phyloP scores from a whole-genome alignment of 1,140 invertebrate species.

The Drosophila paulistorum region DNA sequence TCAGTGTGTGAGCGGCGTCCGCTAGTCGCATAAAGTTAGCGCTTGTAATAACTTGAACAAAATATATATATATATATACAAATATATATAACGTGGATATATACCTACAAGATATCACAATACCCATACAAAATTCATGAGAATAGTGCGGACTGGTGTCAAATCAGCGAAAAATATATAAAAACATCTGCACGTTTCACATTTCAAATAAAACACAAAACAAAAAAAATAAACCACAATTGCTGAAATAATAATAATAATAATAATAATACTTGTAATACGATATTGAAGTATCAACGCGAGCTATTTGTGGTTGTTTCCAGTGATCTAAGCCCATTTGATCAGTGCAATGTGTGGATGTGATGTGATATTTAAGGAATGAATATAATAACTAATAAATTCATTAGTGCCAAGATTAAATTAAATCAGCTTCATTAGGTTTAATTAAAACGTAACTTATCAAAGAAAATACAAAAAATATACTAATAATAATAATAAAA shows the following conservation, averaged over 20 bases:
- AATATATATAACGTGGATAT: slow-evolving; percentile 29
- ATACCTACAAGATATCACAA: slow-evolving; percentile 27
- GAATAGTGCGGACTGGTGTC: background rate
- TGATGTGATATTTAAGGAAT: slow-evolving; percentile 5
- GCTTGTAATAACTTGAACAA: slow-evolving; percentile 71
- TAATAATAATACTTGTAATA: background rate
- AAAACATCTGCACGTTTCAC: slow-evolving; percentile 12
- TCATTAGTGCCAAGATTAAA: slow-evolving; percentile 78
- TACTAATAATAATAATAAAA: slow-evolving; percentile 15
- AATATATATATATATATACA: slow-evolving; percentile 15
- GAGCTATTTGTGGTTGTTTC: background rate
- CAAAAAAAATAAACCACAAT: slow-evolving; percentile 8
- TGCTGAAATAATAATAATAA: background rate
- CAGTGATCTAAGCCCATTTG: background rate
- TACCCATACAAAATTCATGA: slow-evolving; percentile 19
- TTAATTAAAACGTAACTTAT: slow-evolving; percentile 80
- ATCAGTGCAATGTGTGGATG: background rate
- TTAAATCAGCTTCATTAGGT: slow-evolving; percentile 78
- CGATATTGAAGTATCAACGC: background rate
- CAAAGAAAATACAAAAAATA: slow-evolving; percentile 36
- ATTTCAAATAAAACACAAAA: background rate
- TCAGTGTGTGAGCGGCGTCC: slow-evolving; percentile 30
- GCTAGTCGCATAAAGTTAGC: slow-evolving; percentile 72
- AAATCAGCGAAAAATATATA: background rate
- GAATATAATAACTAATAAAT: slow-evolving; percentile 59